Evolutionary conservation across 92 coral and sea anemone species (phyloP).

Genomic region (Micromussa lordhowensis): DNA sequence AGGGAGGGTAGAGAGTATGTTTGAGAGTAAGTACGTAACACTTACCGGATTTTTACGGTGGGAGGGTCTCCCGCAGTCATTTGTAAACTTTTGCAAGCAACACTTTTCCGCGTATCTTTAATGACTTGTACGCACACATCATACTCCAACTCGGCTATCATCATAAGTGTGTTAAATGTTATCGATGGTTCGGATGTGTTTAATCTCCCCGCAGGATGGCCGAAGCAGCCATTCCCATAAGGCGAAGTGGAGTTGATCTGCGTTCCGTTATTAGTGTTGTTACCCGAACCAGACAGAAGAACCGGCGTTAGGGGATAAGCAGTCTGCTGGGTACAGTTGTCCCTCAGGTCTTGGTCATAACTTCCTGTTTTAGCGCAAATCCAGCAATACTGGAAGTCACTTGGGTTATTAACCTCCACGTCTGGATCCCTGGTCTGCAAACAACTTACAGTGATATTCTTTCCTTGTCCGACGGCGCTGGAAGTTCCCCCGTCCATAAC

Average conservation of each 20-base stretch:
- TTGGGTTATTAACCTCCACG: conserved; percentile 33
- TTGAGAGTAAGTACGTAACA: not conserved
- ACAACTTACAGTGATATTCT: conserved; percentile 60
- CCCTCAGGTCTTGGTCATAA: not conserved
- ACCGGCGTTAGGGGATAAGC: conserved; percentile 47
- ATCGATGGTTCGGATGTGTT: conserved; percentile 21
- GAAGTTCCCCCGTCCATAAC: conserved; percentile 71
- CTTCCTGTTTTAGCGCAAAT: conserved; percentile 63
- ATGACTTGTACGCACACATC: conserved; percentile 49
- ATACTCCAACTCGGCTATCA: conserved; percentile 49
- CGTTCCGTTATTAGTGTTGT: conserved; percentile 30
- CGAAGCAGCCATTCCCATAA: conserved; percentile 68
- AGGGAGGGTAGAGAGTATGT: not conserved
- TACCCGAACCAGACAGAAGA: not conserved
- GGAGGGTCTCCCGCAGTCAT: conserved; percentile 82
- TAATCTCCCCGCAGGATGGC: conserved; percentile 76
- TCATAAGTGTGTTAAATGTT: conserved; percentile 52
- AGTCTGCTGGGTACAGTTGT: conserved; percentile 52
- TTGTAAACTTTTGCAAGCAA: conserved; percentile 34
- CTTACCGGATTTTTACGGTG: conserved; percentile 70
- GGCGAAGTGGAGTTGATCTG: conserved; percentile 9
- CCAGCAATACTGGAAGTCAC: conserved; percentile 65
- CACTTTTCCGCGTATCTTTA: conserved; percentile 65
- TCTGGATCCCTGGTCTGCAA: conserved; percentile 75
- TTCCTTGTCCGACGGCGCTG: conserved; percentile 76